Conservation (phyloP, 2,797 vertebrate genomes). For the Darevskia nairensis region DNA sequence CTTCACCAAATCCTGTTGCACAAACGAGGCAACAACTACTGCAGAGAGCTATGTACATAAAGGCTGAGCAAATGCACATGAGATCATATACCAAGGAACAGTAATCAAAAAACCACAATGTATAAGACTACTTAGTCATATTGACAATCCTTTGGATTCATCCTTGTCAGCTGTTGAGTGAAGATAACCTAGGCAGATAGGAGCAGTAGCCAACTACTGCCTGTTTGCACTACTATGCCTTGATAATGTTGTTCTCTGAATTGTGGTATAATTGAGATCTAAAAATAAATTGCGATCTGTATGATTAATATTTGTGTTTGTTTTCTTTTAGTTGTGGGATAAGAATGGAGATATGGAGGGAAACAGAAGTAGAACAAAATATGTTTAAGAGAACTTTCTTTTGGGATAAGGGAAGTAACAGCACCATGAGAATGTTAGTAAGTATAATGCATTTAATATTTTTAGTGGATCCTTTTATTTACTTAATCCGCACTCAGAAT, state of each 20-base stretch:
- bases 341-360: not conserved
- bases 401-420: not conserved
- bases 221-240: not conserved
- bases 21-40: not conserved
- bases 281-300: not conserved
- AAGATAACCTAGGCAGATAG: not conserved
- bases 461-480: not conserved
- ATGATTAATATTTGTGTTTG: not conserved
- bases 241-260: not conserved
- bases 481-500: not conserved
- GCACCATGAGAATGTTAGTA: not conserved
- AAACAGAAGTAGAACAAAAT: not conserved
- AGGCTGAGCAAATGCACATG: not conserved
- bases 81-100: not conserved
- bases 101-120: not conserved
- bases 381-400: not conserved
- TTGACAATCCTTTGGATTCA: not conserved
- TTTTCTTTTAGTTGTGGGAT: not conserved
- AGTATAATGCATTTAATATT: not conserved
- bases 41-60: not conserved
- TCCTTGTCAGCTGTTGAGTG: not conserved
- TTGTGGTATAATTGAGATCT: not conserved
- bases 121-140: not conserved
- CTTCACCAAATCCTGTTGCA: no score
- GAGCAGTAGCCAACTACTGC: not conserved